Conservation (phyloP, 2,113 vertebrate species). For the Lophochroa leadbeateri region DNA sequence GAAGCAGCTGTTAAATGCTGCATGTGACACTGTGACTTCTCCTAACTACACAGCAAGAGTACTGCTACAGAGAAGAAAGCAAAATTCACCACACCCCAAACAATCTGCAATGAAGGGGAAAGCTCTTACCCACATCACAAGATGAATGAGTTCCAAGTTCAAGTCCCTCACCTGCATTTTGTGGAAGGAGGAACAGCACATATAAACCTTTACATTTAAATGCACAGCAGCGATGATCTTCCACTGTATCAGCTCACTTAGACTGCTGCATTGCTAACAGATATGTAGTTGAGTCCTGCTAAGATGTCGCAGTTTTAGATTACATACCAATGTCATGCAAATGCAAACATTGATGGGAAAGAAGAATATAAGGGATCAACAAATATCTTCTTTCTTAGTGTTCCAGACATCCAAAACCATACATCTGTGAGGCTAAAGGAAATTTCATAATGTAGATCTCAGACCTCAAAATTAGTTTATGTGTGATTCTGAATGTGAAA, state of each 20-base stretch:
- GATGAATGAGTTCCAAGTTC: background rate
- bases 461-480: background rate
- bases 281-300: background rate
- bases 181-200: background rate
- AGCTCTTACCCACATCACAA: background rate
- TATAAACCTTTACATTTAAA: background rate
- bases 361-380: background rate
- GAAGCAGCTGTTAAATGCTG: background rate
- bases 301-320: background rate
- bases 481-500: background rate
- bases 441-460: background rate
- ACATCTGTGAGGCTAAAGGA: background rate
- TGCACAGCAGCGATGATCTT: background rate
- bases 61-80: background rate
- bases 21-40: background rate
- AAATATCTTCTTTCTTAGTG: background rate
- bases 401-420: background rate
- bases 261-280: background rate
- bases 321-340: background rate
- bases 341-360: background rate
- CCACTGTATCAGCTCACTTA: background rate
- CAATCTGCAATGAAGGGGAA: background rate
- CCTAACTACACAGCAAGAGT: background rate
- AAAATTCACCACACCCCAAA: background rate
- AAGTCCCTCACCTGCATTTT: background rate